These are phyloP conservation scores for Nyctereutes procyonoides DNA, from an alignment of 2,113 vertebrate species.

Conservation along the genomic window DNA sequence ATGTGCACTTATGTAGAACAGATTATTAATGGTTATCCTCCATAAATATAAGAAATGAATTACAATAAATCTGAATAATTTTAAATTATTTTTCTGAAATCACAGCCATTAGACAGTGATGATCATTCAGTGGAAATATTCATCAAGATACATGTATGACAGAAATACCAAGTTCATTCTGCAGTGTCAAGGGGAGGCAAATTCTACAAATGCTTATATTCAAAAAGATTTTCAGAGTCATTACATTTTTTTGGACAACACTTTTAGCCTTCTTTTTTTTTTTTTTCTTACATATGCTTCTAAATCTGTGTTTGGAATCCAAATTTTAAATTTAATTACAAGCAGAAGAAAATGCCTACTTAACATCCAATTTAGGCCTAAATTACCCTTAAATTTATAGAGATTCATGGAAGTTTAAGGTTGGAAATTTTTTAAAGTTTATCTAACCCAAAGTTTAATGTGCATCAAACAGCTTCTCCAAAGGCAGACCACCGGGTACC, in stretches of 20 bases:
- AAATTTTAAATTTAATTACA: slow-evolving; percentile 79
- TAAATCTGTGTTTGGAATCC: slow-evolving; percentile 76
- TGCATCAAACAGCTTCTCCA: not conserved
- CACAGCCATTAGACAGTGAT: slow-evolving; percentile 75
- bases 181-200: slow-evolving; percentile 80
- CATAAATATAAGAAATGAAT: slow-evolving; percentile 71
- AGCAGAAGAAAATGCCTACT: slow-evolving; percentile 70
- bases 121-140: slow-evolving; percentile 81
- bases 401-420: slow-evolving; percentile 54
- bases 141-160: slow-evolving; percentile 78
- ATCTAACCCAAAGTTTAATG: slow-evolving; percentile 12
- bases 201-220: slow-evolving; percentile 74
- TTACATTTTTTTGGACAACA: slow-evolving; percentile 66
- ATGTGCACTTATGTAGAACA: slow-evolving; percentile 73
- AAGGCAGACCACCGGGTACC: not conserved
- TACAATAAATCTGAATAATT: slow-evolving; percentile 77
- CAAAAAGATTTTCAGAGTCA: slow-evolving; percentile 70
- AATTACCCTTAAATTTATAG: slow-evolving; percentile 70
- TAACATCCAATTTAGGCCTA: slow-evolving; percentile 66
- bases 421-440: slow-evolving; percentile 61
- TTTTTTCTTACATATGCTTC: slow-evolving; percentile 77
- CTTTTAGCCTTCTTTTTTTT: slow-evolving; percentile 62
- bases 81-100: slow-evolving; percentile 84
- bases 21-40: slow-evolving; percentile 73
- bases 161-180: slow-evolving; percentile 84